Base-by-base conservation (phyloP, 2,797 vertebrate species). In the Amblyraja radiata region DNA sequence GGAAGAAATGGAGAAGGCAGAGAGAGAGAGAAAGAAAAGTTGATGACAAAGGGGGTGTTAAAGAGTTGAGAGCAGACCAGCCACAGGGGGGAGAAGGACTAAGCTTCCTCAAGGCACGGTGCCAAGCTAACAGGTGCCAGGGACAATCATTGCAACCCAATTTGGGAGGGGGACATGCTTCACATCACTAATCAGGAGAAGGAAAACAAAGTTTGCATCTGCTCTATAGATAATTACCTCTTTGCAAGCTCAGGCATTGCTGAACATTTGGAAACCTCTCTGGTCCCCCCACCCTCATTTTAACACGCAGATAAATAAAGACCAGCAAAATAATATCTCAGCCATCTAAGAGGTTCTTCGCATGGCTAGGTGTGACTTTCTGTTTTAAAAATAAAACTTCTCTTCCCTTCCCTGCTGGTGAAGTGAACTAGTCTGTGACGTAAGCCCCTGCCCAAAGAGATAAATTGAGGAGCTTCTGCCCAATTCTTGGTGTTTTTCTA, bases 1-100 rank as follows among this genome's bases (percentile, higher is more conserved):
- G 98, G 98, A 99, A 98, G 98, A 98, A 36, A n/a, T 11, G 25
- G 97, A 97, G 96, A 97, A 97, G 97, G 95, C 96, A 97, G 54
- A 36, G 3, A 54, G 46, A 54, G 46, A 54, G 18, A 97, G 97
- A 98, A 99, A 98, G 98, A 98, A 98, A 98, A 91, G 90, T 96
- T 94, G 96, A 96, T 93, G 96, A 96, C 96, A 96, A 95, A 95
- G 95, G 96, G 93, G 94, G 93, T 95, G 95, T 95, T 74, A 92
- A 46, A 91, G 90, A 92, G 90, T 92, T 92, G 93, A 93, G 77
- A 93, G 58, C 58, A 63, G 10, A 77, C 16, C 58, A 81, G 93
- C 76, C 78, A 65, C 58, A 74, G 92, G 63, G 94, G 94, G 93
- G 94, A 94, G 93, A 94, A 94, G 93, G 94, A 94, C 71, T 73